Evolutionary conservation across 35 echinoderm and acorn worm species (phyloP).

Genomic region (Lytechinus variegatus): DNA sequence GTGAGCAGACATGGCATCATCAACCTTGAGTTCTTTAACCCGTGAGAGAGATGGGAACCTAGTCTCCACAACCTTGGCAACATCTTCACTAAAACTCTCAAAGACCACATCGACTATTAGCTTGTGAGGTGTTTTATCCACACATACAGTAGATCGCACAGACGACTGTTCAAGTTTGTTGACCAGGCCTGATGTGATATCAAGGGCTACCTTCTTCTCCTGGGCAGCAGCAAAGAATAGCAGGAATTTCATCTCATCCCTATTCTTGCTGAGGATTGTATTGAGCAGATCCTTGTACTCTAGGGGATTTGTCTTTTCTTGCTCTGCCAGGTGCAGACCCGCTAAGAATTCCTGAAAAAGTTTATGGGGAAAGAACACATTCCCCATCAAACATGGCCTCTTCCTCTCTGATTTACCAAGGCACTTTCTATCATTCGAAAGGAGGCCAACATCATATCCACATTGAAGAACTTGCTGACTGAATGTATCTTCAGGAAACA

Average conservation of each 20-base stretch:
- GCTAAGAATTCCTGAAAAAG: constrained; percentile 7
- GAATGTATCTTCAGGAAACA: neutral
- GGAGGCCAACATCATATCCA: neutral
- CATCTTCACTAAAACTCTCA: neutral
- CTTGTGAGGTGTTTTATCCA: neutral
- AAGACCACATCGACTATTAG: neutral
- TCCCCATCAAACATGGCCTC: neutral
- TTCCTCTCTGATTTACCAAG: neutral
- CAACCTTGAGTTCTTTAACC: neutral
- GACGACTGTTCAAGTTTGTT: neutral
- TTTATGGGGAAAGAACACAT: neutral
- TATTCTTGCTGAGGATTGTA: neutral
- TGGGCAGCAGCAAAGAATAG: neutral
- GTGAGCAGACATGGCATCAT: neutral
- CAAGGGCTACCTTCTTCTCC: neutral
- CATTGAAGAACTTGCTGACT: neutral
- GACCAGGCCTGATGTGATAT: neutral
- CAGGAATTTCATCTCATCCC: constrained; percentile 1
- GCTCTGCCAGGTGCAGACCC: neutral
- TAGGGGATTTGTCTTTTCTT: neutral
- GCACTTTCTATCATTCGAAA: neutral
- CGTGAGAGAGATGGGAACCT: neutral
- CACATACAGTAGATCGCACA: neutral
- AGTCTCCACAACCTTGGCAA: neutral
- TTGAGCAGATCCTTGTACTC: neutral